Percentiles rank a stretch among this genome's conserved stretches.
These are phyloP conservation scores for Apotomis turbidana DNA, from an alignment of 2,888 invertebrate species.

Conservation along the genomic window DNA sequence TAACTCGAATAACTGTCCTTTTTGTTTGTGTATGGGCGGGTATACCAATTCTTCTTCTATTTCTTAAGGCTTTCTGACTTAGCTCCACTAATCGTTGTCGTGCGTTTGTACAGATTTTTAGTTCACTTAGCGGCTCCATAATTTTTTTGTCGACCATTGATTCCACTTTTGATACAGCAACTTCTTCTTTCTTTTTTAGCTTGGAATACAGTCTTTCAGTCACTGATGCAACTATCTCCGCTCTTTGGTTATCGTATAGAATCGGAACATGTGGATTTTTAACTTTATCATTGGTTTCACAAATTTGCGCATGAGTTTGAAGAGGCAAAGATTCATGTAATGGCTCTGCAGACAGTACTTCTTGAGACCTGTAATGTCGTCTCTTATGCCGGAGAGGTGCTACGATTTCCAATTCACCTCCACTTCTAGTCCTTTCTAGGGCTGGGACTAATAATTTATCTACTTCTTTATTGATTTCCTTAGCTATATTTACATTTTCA, in stretches of 20 bases:
- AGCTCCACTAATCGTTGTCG: slow-evolving; percentile 83
- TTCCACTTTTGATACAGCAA: slow-evolving; percentile 69
- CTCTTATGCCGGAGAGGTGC: slow-evolving; percentile 71
- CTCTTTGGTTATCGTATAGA: slow-evolving; percentile 80
- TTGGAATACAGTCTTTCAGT: slow-evolving; percentile 87
- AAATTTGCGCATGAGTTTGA: slow-evolving; percentile 56
- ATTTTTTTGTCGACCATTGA: slow-evolving; percentile 71
- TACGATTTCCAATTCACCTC: slow-evolving; percentile 70
- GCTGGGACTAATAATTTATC: slow-evolving; percentile 72
- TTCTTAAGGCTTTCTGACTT: slow-evolving; percentile 83
- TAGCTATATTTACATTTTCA: slow-evolving; percentile 61
- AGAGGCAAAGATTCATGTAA: slow-evolving; percentile 52
- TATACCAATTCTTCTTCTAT: slow-evolving; percentile 77
- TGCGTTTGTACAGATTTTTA: slow-evolving; percentile 84
- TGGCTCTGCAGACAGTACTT: slow-evolving; percentile 65
- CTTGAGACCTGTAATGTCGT: slow-evolving; percentile 77
- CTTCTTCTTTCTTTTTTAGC: slow-evolving; percentile 81
- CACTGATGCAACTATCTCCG: slow-evolving; percentile 88
- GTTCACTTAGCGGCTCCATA: slow-evolving; percentile 77
- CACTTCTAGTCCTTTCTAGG: slow-evolving; percentile 75
- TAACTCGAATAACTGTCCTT: slow-evolving; percentile 77
- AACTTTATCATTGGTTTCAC: slow-evolving; percentile 50
- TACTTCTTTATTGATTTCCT: slow-evolving; percentile 72
- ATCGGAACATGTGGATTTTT: slow-evolving; percentile 63
- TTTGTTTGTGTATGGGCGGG: slow-evolving; percentile 85